These are phyloP conservation scores for Cataglyphis cursor DNA, from an alignment of 2,888 invertebrate species.

Conservation along the genomic window DNA sequence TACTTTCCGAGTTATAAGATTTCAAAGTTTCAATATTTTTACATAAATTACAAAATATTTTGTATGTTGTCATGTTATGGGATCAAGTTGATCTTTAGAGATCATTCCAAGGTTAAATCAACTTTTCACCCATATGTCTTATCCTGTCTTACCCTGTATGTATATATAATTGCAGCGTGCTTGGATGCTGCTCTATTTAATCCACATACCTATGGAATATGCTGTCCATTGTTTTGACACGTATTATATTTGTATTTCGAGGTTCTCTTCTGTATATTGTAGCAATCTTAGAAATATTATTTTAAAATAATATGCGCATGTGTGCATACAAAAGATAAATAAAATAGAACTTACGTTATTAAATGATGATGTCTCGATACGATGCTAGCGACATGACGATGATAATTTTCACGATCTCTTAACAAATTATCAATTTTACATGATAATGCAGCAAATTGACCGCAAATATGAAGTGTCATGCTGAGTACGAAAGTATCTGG, in stretches of 20 bases:
- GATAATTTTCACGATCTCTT: constrained; percentile 13
- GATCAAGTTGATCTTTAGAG: no score
- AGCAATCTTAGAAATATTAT: background rate
- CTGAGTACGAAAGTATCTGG: constrained; percentile 54
- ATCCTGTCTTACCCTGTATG: no score
- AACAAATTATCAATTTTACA: constrained; percentile 29
- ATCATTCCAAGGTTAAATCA: no score
- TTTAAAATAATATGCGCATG: background rate
- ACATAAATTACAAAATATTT: no score
- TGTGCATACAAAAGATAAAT: background rate
- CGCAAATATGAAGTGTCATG: constrained; percentile 63
- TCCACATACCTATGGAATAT: no score
- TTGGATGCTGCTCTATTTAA: no score
- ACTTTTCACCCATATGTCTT: no score
- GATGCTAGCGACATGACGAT: background rate
- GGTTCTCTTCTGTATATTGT: background rate
- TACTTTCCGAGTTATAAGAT: background rate
- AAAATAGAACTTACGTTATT: constrained; percentile 51
- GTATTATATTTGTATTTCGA: no score
- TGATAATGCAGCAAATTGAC: constrained; percentile 56
- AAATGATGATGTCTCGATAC: constrained; percentile 47
- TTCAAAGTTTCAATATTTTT: no score
- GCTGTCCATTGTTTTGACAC: no score
- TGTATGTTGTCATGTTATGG: background rate
- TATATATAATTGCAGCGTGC: no score